These are phyloP conservation scores for Ictalurus punctatus DNA, from an alignment of 2,113 vertebrate genomes.

Conservation along the genomic window DNA sequence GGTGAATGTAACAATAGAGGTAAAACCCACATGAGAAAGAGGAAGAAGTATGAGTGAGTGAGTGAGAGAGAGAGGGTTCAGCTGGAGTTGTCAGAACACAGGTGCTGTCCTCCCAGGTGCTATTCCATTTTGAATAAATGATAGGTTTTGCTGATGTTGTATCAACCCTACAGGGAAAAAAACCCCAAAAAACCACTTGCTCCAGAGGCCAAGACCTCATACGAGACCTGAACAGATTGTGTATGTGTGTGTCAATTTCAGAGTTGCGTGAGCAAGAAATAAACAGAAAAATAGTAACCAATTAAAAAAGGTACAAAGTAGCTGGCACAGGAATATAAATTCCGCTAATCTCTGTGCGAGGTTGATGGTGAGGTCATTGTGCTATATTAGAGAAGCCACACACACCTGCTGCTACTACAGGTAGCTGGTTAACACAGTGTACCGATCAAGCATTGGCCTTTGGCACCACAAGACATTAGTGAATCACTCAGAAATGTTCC, in stretches of 20 bases:
- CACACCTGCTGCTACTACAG: constrained; percentile 63
- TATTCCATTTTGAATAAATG: background rate
- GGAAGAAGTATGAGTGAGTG: background rate
- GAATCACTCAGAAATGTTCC: constrained; percentile 38
- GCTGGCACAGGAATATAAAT: constrained; percentile 56
- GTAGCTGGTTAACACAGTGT: constrained; percentile 62
- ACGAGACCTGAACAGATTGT: background rate
- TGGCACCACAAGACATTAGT: constrained; percentile 49
- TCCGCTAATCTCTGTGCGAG: constrained; percentile 45
- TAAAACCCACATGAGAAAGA: too few species aligned
- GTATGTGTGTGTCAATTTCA: background rate
- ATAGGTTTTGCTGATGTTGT: background rate
- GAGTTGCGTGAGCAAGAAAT: constrained; percentile 25
- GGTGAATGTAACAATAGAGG: background rate
- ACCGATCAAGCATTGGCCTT: constrained; percentile 51
- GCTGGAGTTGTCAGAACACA: background rate
- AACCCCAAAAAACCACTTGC: background rate
- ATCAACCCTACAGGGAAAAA: background rate
- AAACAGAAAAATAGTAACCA: constrained; percentile 6
- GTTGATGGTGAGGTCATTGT: constrained; percentile 64
- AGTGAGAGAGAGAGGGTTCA: background rate
- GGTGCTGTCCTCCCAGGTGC: background rate
- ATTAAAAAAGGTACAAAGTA: constrained; percentile 43
- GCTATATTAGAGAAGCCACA: constrained; percentile 70
- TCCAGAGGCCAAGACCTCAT: background rate